Evolutionary conservation across 1,140 invertebrate genomes (phyloP).

Genomic region (Ips nitidus): DNA sequence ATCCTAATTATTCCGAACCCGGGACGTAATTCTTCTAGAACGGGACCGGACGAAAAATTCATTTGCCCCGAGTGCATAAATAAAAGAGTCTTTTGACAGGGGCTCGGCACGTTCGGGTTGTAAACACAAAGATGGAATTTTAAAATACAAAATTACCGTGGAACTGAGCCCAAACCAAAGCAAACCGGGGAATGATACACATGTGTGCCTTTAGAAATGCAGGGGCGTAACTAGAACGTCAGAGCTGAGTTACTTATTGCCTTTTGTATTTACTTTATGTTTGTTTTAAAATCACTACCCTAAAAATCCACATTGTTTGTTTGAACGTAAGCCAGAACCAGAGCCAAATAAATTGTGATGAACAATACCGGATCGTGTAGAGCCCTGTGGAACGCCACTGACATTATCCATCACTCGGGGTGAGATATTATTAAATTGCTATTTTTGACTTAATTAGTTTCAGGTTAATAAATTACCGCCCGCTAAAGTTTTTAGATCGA

Average conservation of each 20-base stretch:
- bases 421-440: conserved; percentile 34
- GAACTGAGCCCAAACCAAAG: conserved; percentile 8
- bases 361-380: neutral
- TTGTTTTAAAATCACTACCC: no score
- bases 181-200: conserved; percentile 7
- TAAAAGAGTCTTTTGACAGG: conserved; percentile 19
- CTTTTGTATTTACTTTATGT: no score
- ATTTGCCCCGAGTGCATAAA: conserved; percentile 19
- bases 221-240: conserved; percentile 1
- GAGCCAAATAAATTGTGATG: no score
- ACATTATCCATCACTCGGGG: conserved; percentile 13
- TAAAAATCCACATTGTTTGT: no score
- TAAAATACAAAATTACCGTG: conserved; percentile 32
- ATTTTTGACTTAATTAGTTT: conserved; percentile 35
- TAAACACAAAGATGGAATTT: conserved; percentile 32
- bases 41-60: conserved; percentile 10
- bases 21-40: neutral
- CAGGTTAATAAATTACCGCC: conserved; percentile 24
- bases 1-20: conserved; percentile 9
- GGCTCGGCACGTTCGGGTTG: conserved; percentile 6
- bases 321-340: no score
- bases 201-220: conserved; percentile 8
- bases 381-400: conserved; percentile 7
- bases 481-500: conserved; percentile 11
- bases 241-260: no score